Evolutionary conservation across 2,888 invertebrate genomes (phyloP), one percentile per base, ranked within the genome.

Genomic region (Hydroisotoma schaefferi): DNA sequence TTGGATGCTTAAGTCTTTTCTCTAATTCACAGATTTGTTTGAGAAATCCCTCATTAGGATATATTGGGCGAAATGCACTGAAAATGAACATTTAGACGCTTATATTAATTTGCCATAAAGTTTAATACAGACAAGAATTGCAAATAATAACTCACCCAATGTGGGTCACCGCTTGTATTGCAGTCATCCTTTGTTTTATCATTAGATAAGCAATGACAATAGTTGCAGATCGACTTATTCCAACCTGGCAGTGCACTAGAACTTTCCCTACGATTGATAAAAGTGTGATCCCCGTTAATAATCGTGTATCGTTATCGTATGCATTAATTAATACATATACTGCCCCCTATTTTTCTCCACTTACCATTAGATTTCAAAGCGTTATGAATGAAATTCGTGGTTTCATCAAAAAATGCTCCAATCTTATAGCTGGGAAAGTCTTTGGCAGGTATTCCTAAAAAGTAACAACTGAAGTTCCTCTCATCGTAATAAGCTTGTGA

Each of bases 1-100:
- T 56, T 25, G 62, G 65, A 56, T 58, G 49, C 40, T 58, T 59
- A 12, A 70, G 55, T 10, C 65, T 57, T 8, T 65, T 48, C 28
- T 72, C 71, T 47, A 72, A 49, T 18, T 64, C 67, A 47, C 68
- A 69, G 18, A 72, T 63, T 57, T 72, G 70, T 37, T 65, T 59
- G 8, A 80, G 71, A 67, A 80, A 80, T 2, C 80, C 80, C 40
- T 76, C 75, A 67, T 80, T 80, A 0, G 80, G 80, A 56, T 76
- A 75, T 46, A 80, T 77, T 55, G 79, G 77, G 53, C 80, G 69
- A 40, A 76, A 73, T 20, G 70, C 65, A 37, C 79, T 74, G 10
- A n/a, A n/a, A n/a, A n/a, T n/a, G n/a, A 48, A 25, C 26, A 2
- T 4, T 5, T 27, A 15, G 48, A 10, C 15, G n/a, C 6, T 48